These are phyloP conservation scores for Cottoperca gobio DNA, from an alignment of 2,797 vertebrate species.

Conservation along the genomic window DNA sequence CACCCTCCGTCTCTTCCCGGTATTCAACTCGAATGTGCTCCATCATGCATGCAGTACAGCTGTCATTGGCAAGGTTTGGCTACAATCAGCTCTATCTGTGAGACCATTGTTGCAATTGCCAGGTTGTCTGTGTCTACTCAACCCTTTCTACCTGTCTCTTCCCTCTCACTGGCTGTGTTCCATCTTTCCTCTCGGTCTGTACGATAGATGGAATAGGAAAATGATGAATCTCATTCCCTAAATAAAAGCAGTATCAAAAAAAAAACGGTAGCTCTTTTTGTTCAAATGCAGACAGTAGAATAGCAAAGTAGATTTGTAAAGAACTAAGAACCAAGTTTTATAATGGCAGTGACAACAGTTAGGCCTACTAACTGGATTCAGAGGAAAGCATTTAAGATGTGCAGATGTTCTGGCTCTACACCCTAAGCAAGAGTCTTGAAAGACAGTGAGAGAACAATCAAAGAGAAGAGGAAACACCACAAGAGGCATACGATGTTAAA, in stretches of 20 bases:
- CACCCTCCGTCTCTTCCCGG: background rate
- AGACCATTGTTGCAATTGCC: conserved; percentile 21
- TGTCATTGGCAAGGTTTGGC: conserved; percentile 24
- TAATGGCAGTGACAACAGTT: background rate
- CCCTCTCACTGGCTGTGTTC: background rate
- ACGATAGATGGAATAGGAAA: background rate
- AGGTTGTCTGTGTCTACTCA: conserved; percentile 20
- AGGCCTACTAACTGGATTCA: conserved; percentile 22
- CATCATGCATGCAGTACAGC: conserved; percentile 20
- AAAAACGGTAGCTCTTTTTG: background rate
- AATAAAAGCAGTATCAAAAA: background rate
- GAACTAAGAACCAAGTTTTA: background rate
- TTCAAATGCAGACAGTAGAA: background rate
- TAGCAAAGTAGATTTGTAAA: background rate
- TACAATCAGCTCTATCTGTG: conserved; percentile 31
- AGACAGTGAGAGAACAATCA: conserved; percentile 23
- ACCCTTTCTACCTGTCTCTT: conserved; percentile 8
- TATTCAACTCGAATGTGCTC: conserved; percentile 25
- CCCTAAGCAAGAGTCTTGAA: background rate
- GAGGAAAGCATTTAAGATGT: conserved; percentile 12
- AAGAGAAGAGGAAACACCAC: conserved; percentile 6
- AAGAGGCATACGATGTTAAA: conserved; percentile 27
- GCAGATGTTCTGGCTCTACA: conserved; percentile 9
- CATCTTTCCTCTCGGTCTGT: conserved; percentile 4
- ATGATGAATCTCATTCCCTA: background rate